A percentile compares a stretch with the other conserved stretches of the same genome.
phyloP scores from a whole-genome alignment of 30 jellyfish, hydroid and myxozoan genomes.

The Turritopsis dohrnii region DNA sequence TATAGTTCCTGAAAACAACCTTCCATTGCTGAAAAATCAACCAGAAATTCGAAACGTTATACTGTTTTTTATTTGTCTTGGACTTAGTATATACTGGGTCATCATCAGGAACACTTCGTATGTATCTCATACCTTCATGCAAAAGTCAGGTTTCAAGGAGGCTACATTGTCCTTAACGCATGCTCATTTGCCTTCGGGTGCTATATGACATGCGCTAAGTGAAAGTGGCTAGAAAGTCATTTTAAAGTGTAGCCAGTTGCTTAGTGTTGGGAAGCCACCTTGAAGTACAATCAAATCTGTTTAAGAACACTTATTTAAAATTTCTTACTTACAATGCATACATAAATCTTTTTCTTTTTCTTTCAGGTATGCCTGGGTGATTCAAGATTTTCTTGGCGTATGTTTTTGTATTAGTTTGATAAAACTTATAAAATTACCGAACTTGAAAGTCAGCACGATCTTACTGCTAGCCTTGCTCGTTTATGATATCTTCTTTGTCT shows the following conservation, averaged over 20 bases:
- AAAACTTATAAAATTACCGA: conserved; percentile 54
- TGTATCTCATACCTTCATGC: neutral
- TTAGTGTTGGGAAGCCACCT: too few species aligned
- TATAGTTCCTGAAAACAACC: conserved; percentile 40
- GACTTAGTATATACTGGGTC: conserved; percentile 55
- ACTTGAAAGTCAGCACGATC: conserved; percentile 46
- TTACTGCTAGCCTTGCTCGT: conserved; percentile 66
- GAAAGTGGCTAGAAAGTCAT: too few species aligned
- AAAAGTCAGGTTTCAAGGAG: too few species aligned
- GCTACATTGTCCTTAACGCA: too few species aligned
- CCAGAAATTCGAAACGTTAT: conserved; percentile 45
- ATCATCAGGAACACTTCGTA: conserved; percentile 33
- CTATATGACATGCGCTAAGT: too few species aligned
- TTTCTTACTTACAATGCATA: too few species aligned
- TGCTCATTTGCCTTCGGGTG: too few species aligned
- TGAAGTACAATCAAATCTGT: too few species aligned
- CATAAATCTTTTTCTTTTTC: too few species aligned
- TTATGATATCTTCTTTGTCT: conserved; percentile 87
- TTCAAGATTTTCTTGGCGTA: conserved; percentile 81
- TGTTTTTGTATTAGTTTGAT: conserved; percentile 71
- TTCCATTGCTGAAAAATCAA: conserved; percentile 46
- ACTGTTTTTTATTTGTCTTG: conserved; percentile 42
- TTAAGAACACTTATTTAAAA: too few species aligned
- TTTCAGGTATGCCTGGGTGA: conserved; percentile 66
- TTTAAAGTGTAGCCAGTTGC: too few species aligned